Percentiles rank a stretch among this genome's conserved stretches.
phyloP scores from a whole-genome alignment of 2,797 vertebrate species.

The Synanceia verrucosa region DNA sequence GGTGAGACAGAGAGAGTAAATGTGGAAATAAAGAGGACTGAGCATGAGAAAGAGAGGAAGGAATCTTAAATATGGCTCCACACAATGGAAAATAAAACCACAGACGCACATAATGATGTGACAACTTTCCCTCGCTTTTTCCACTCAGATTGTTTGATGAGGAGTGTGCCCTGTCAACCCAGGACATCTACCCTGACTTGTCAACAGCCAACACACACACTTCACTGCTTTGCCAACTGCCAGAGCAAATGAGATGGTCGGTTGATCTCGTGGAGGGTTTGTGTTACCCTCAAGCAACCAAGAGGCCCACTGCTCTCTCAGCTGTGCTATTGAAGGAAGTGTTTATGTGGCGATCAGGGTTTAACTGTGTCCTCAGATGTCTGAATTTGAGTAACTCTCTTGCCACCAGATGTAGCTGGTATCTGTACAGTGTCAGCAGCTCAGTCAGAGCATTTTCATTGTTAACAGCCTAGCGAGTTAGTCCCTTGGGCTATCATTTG shows the following conservation, averaged over 20 bases:
- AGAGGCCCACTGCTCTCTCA: constrained; percentile 51
- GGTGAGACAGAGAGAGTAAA: not conserved
- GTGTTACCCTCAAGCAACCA: constrained; percentile 58
- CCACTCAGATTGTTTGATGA: constrained; percentile 57
- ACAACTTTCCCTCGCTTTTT: constrained; percentile 24
- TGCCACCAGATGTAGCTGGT: constrained; percentile 23
- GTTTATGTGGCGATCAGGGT: constrained; percentile 65
- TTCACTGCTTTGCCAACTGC: constrained; percentile 63
- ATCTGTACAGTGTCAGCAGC: constrained; percentile 32
- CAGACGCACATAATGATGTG: constrained; percentile 13
- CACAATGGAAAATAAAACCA: not conserved
- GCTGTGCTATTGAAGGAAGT: constrained; percentile 66
- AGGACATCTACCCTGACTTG: constrained; percentile 49
- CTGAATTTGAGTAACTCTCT: constrained; percentile 40
- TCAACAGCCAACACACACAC: constrained; percentile 60
- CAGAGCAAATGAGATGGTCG: constrained; percentile 67
- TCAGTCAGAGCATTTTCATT: constrained; percentile 15
- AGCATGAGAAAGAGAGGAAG: not conserved
- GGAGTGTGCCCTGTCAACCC: constrained; percentile 53
- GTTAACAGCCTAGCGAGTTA: constrained; percentile 2
- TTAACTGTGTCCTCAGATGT: constrained; percentile 36
- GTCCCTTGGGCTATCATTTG: not conserved
- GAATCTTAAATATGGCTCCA: not conserved
- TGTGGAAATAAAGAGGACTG: not conserved
- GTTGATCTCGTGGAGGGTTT: constrained; percentile 57